Conservation (phyloP, 2,113 vertebrate genomes). For the Triplophysa rosa region DNA sequence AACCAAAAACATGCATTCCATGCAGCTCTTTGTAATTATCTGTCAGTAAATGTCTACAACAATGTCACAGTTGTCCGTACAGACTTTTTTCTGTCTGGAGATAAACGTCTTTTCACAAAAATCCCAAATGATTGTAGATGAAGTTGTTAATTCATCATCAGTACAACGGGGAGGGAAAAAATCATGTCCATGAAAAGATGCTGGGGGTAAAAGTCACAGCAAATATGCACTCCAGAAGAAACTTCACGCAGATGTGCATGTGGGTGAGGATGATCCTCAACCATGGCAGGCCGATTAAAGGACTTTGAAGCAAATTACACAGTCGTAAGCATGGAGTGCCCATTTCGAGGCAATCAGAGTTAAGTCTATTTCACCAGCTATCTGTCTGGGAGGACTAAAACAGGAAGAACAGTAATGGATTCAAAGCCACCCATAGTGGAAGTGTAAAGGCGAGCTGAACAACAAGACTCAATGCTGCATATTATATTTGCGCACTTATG, state of each 20-base stretch:
- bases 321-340: not conserved
- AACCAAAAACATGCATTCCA: not conserved
- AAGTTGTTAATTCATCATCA: no score
- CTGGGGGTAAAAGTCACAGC: not conserved
- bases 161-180: not conserved
- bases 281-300: slow-evolving; percentile 20
- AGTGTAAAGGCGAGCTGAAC: not conserved
- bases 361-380: slow-evolving; percentile 14
- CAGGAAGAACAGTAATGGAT: slow-evolving; percentile 16
- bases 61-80: not conserved
- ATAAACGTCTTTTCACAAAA: not conserved
- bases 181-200: not conserved
- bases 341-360: not conserved
- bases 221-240: not conserved
- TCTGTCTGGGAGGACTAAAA: not conserved
- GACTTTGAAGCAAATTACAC: slow-evolving; percentile 12
- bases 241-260: not conserved
- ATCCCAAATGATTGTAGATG: not conserved
- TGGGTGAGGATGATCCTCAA: not conserved
- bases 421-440: not conserved
- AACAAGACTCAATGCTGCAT: not conserved
- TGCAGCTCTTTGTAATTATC: not conserved
- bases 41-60: not conserved
- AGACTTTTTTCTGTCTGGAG: not conserved
- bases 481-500: not conserved